A percentile compares a stretch with the other conserved stretches of the same genome.
Evolutionary conservation across 2,888 invertebrate species (phyloP).

Genomic region (Colostygia pectinataria): DNA sequence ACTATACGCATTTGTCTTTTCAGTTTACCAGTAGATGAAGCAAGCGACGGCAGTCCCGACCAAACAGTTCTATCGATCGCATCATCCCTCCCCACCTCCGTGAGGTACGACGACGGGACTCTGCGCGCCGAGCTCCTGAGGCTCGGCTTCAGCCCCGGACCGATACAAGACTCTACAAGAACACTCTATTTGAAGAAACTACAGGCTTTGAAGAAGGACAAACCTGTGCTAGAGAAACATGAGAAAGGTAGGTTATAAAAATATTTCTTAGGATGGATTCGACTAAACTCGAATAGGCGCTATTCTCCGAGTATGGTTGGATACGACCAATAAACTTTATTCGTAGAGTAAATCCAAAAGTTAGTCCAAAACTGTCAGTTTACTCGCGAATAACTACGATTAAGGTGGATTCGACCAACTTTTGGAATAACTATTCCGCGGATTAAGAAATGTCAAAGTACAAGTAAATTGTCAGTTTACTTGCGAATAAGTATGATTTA

Average conservation of each 20-base stretch:
- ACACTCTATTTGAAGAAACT: constrained; percentile 89
- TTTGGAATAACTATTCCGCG: too few relatives aligned
- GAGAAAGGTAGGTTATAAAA: constrained; percentile 46
- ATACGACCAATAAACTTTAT: too few relatives aligned
- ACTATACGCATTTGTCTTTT: neutral
- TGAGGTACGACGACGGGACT: constrained; percentile 81
- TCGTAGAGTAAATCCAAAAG: too few relatives aligned
- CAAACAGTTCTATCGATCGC: constrained; percentile 70
- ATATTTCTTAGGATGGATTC: too few relatives aligned
- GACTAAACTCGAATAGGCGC: too few relatives aligned
- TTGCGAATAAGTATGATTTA: too few relatives aligned
- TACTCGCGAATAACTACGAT: too few relatives aligned
- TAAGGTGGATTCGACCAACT: too few relatives aligned
- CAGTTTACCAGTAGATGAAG: constrained; percentile 68
- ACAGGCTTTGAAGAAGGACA: constrained; percentile 79
- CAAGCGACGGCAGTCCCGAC: constrained; percentile 54
- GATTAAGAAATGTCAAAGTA: too few relatives aligned
- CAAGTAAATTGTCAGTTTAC: too few relatives aligned
- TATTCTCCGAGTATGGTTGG: too few relatives aligned
- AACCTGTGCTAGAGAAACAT: constrained; percentile 39
- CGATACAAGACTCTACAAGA: constrained; percentile 90
- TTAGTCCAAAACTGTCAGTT: too few relatives aligned
- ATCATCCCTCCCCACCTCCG: constrained; percentile 82
- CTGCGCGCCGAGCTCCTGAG: constrained; percentile 85
- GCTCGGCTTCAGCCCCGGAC: constrained; percentile 89